These are phyloP conservation scores for Brachionus angularis DNA, from an alignment of 1,140 invertebrate species.

Conservation along the genomic window DNA sequence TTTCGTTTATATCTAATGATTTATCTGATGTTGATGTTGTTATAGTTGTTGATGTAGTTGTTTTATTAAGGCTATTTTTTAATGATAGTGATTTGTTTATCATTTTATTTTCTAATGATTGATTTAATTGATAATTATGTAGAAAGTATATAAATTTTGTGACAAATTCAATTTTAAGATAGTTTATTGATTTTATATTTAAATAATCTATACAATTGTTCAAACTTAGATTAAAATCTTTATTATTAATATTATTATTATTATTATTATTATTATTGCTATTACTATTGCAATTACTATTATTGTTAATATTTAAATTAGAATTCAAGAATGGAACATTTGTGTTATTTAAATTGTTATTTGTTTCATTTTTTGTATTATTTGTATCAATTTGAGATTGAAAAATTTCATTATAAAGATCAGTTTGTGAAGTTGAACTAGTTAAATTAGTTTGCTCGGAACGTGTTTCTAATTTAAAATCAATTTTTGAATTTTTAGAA, in stretches of 20 bases:
- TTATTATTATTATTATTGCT: no score
- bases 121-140: conserved; percentile 11
- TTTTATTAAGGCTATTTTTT: no score
- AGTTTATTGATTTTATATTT: no score
- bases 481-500: conserved; percentile 15
- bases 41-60: no score
- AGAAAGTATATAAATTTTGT: neutral
- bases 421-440: neutral
- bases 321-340: neutral
- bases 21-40: no score
- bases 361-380: neutral
- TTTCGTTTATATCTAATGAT: neutral
- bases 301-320: no score
- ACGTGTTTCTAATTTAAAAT: conserved; percentile 16
- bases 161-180: conserved; percentile 11
- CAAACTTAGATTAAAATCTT: no score
- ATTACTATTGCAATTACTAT: no score
- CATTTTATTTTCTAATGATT: neutral
- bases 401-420: conserved; percentile 25
- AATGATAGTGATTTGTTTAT: no score
- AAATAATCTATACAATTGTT: no score
- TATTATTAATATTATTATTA: no score
- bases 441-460: conserved; percentile 5
- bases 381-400: conserved; percentile 17
- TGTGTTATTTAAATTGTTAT: neutral